phyloP scores from a whole-genome alignment of 2,113 vertebrate genomes.

The Coreoperca whiteheadi region DNA sequence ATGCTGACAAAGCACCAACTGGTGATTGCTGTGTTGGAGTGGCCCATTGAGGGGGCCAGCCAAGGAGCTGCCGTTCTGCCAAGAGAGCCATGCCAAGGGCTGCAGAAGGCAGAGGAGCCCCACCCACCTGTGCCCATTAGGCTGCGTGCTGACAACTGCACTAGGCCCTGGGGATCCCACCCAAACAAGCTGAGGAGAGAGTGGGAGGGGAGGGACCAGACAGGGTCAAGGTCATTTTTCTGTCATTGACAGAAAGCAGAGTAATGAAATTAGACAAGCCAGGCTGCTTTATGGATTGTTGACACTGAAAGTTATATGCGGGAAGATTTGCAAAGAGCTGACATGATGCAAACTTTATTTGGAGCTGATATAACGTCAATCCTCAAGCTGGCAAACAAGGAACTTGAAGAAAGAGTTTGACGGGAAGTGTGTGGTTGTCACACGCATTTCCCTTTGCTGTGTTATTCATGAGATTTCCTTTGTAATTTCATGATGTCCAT shows the following conservation, averaged over 20 bases:
- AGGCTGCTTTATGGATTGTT: slow-evolving; percentile 44
- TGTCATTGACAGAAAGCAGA: slow-evolving; percentile 52
- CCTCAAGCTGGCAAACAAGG: slow-evolving; percentile 16
- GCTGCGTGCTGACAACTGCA: slow-evolving; percentile 76
- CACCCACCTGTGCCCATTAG: slow-evolving; percentile 80
- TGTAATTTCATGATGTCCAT: slow-evolving; percentile 76
- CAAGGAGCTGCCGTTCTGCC: slow-evolving; percentile 71
- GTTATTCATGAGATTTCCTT: slow-evolving; percentile 73
- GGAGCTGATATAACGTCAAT: slow-evolving; percentile 24
- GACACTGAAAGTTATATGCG: slow-evolving; percentile 39
- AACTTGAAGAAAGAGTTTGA: slow-evolving; percentile 41
- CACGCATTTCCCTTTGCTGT: slow-evolving; percentile 64
- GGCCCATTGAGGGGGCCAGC: slow-evolving; percentile 60
- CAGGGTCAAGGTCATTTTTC: slow-evolving; percentile 65
- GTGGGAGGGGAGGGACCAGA: slow-evolving; percentile 42
- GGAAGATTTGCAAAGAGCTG: slow-evolving; percentile 32
- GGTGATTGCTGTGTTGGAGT: slow-evolving; percentile 72
- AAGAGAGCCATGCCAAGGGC: slow-evolving; percentile 68
- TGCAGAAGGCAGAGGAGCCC: slow-evolving; percentile 62
- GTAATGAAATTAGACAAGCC: slow-evolving; percentile 39
- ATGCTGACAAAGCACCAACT: slow-evolving; percentile 76
- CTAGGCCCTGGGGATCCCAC: slow-evolving; percentile 62
- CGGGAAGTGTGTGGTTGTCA: slow-evolving; percentile 46
- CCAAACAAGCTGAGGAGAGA: slow-evolving; percentile 59
- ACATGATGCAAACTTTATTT: slow-evolving; percentile 47